Conservation (phyloP, 2,113 vertebrate genomes). For the Clarias macrocephalus region DNA sequence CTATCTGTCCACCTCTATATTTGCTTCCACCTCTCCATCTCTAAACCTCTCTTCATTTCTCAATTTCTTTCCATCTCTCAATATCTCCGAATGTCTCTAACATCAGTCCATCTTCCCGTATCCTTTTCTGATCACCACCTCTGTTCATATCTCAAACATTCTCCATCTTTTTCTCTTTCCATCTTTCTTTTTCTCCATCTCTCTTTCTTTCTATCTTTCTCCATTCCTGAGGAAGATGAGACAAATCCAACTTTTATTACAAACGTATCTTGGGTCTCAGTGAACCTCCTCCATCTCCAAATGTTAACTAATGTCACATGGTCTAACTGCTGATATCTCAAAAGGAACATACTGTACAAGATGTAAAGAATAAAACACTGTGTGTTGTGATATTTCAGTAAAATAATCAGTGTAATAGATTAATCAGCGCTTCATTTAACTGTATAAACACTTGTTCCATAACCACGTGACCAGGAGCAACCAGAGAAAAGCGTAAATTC, state of each 20-base stretch:
- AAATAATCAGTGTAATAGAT: too few relatives aligned
- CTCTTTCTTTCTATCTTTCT: conserved; percentile 14
- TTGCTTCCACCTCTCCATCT: neutral
- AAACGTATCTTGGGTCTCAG: neutral
- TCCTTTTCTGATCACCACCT: neutral
- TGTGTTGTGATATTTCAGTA: too few relatives aligned
- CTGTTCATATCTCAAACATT: neutral
- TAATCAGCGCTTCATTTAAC: too few relatives aligned
- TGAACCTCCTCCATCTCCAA: neutral
- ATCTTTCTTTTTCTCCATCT: neutral
- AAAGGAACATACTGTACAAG: too few relatives aligned
- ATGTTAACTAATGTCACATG: neutral
- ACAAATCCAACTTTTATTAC: conserved; percentile 46
- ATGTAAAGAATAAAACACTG: too few relatives aligned
- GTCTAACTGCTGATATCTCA: neutral
- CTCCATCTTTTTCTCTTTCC: neutral
- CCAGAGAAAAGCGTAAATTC: neutral
- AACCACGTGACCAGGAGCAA: too few relatives aligned
- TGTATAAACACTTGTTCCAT: too few relatives aligned
- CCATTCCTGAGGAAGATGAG: conserved; percentile 13
- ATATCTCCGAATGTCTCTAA: too few relatives aligned
- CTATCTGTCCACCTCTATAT: neutral
- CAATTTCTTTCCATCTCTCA: too few relatives aligned
- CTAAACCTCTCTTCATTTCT: neutral
- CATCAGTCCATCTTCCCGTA: neutral